Evolutionary conservation across 2,113 vertebrate genomes (phyloP), one percentile per base, ranked within the genome.

Genomic region (Sinocyclocheilus anophthalmus): DNA sequence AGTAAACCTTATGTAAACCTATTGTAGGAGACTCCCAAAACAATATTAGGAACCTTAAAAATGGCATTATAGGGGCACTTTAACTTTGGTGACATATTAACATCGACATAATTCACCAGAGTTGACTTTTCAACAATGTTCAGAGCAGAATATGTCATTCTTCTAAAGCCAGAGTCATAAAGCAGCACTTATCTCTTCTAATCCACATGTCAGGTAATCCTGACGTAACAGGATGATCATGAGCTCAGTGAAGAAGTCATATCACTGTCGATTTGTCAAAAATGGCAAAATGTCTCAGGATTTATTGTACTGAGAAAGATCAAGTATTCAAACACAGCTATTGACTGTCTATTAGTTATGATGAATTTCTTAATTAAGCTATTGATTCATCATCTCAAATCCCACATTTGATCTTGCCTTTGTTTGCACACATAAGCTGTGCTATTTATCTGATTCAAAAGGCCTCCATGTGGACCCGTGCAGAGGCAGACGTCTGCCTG

Each of bases 121-220:
- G 69, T 73, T 22, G 8, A 22, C 37, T 11, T 73, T 73, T 22
- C 20, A 73, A n/a, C 9, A 4, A 73, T 73, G 70, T 73, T 70
- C 67, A 20, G 30, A 70, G 18, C 37, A 42, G 37, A 73, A 22
- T 12, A 73, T 42, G 37, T 42, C 9, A 42, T 42, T 12, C 69
- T n/a, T 73, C 30, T 69, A 33, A 33, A 69, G 13, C 65, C 65
- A 16, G 63, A 67, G 16, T 26, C 18, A 37, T 39, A 42, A 72
- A 22, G 20, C 69, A 42, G 70, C 70, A 5, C 10, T 73, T 73
- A 6, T 73, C 20, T n/a, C 37, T n/a, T 9, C 39, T 45, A n/a
- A 42, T 73, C 70, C 70, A 42, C 20, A 37, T 72, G 70, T 73
- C 70, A 73, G 70, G 10, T 73, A 73, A 73, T 45, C 70, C 70